A percentile compares a stretch with the other conserved stretches of the same genome.
Evolutionary conservation across 2,888 invertebrate species (phyloP).

Genomic region (Sinodicranocentrus sp.): DNA sequence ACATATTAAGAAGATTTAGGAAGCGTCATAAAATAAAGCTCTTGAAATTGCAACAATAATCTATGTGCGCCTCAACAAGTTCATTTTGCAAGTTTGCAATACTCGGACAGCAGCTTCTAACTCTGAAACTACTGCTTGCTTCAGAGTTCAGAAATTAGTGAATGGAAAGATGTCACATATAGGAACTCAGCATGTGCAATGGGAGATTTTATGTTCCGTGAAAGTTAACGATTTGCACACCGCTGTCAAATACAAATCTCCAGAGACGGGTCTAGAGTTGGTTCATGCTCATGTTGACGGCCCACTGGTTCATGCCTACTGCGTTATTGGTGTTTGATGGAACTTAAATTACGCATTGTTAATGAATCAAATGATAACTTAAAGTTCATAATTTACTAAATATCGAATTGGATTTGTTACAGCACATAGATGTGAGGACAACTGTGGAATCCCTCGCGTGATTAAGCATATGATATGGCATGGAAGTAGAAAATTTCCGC

Average conservation of each 20-base stretch:
- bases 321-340: conserved; percentile 29
- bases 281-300: conserved; percentile 92
- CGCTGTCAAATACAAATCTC: conserved; percentile 89
- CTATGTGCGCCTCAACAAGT: too few relatives aligned
- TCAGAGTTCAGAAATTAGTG: too few relatives aligned
- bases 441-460: conserved; percentile 51
- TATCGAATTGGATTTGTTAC: neutral
- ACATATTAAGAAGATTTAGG: too few relatives aligned
- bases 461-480: conserved; percentile 58
- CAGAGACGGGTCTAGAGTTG: conserved; percentile 88
- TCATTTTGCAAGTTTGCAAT: too few relatives aligned
- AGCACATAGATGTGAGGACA: conserved; percentile 47
- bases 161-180: conserved; percentile 22
- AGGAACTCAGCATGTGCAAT: conserved; percentile 33
- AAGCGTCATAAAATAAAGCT: too few relatives aligned
- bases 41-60: too few relatives aligned
- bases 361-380: too few relatives aligned
- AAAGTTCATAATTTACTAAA: neutral
- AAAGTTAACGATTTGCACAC: conserved; percentile 83
- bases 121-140: too few relatives aligned
- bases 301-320: conserved; percentile 91
- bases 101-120: too few relatives aligned
- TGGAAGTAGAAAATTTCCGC: conserved; percentile 59
- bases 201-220: conserved; percentile 36
- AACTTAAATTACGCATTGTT: neutral